Evolutionary conservation across 2,797 vertebrate genomes (phyloP), one percentile per base, ranked within the genome.

Genomic region (Staurois parvus): DNA sequence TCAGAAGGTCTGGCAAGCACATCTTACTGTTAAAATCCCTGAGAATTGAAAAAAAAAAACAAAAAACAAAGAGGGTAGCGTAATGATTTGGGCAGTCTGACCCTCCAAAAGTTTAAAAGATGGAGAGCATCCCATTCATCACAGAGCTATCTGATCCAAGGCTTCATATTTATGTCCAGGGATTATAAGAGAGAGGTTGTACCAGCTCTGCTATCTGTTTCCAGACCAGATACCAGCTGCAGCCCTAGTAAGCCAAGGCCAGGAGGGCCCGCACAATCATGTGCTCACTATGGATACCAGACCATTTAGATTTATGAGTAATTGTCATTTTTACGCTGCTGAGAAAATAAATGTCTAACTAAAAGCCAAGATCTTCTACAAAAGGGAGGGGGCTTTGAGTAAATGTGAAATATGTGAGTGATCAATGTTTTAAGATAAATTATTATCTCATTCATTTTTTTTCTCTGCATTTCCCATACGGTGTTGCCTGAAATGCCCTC

Each of bases 131-230:
- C 24, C 7, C 21, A 76, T 76, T 32, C 21, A 37, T 62, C 75
- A 62, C 52, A 30, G 52, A 34, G 69, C 28, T 73, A 59, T 83
- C 81, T 66, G 72, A 28, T 67, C 12, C 8, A 9, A 40, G 56
- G 30, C 32, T 48, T 37, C 64, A 34, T 68, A 84, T 84, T 72
- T 79, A 84, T 72, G 48, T 48, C 26, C 15, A 2, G 11, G 74
- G 83, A 84, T 84, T 84, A 77, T 24, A 5, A 72, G 76, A 26
- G 83, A 64, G 76, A 72, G 76, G 67, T 17, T 29, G 83, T 79
- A 79, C 83, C 76, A 72, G 67, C 52, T 79, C 67, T 72, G 75
- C 48, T 28, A 42, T 84, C 32, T 79, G 83, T 79, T 69, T 78
- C 56, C 52, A 9, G 32, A 13, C 30, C 69, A 37, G 32, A 37